phyloP scores from a whole-genome alignment of 1,140 invertebrate species.

The Vollenhovia emeryi region DNA sequence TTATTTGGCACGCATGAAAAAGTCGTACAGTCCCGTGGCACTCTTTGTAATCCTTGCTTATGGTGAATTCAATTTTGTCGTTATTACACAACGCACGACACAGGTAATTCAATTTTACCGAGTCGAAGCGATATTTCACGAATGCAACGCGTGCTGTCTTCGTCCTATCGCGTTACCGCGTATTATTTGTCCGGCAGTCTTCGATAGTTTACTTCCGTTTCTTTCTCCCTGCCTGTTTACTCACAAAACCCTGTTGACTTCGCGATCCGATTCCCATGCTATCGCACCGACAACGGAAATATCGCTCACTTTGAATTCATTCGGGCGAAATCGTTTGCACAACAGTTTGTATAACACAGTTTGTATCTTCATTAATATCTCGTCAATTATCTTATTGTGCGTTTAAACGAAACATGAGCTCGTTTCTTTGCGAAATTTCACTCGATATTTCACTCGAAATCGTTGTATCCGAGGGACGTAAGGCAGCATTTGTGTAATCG shows the following conservation, averaged over 20 bases:
- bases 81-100: constrained; percentile 12
- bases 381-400: background rate
- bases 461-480: background rate
- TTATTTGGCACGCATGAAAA: background rate
- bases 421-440: background rate
- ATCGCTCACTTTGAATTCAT: constrained; percentile 3
- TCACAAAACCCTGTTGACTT: background rate
- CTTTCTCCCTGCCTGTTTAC: background rate
- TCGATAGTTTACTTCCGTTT: constrained; percentile 43
- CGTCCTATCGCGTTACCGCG: background rate
- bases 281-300: background rate
- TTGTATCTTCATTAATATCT: background rate
- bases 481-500: background rate
- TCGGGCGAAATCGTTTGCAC: background rate
- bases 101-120: constrained; percentile 67
- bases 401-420: background rate
- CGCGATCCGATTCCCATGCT: background rate
- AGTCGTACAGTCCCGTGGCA: background rate
- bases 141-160: constrained; percentile 42
- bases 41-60: background rate
- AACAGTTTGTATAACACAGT: too few relatives aligned
- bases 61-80: constrained; percentile 70
- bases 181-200: background rate
- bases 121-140: constrained; percentile 66
- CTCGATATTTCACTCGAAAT: background rate